Percentiles rank a stretch among this genome's conserved stretches.
Evolutionary conservation across 2,113 vertebrate genomes (phyloP).

Genomic region (Dasypus novemcinctus): DNA sequence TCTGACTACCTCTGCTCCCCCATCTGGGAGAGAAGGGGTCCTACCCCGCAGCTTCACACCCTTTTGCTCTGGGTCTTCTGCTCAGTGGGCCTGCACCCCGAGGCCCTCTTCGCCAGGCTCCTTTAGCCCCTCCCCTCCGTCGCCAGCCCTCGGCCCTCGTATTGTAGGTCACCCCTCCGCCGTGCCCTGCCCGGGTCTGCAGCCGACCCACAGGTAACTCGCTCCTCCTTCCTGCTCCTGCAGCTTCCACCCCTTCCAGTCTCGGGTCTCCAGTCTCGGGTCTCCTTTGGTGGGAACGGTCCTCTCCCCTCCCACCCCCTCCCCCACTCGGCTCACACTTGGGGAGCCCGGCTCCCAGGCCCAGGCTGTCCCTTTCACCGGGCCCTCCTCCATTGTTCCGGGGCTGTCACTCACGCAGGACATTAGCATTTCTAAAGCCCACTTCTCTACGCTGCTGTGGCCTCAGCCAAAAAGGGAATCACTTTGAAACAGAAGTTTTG

Average conservation of each 20-base stretch:
- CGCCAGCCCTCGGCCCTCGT: too few species aligned
- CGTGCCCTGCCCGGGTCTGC: background rate
- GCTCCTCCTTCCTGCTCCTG: background rate
- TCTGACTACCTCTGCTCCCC: background rate
- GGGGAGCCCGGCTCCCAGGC: conserved; percentile 45
- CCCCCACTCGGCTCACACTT: conserved; percentile 44
- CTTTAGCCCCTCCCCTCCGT: background rate
- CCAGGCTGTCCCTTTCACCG: conserved; percentile 39
- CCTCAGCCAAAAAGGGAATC: conserved; percentile 14
- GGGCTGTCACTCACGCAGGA: conserved; percentile 43
- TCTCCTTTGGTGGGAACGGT: background rate
- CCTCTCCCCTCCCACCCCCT: background rate
- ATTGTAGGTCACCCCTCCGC: background rate
- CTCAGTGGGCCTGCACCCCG: background rate
- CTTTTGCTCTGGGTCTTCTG: background rate
- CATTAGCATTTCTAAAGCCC: conserved; percentile 76
- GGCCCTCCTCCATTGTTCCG: conserved; percentile 47
- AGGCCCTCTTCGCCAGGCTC: background rate
- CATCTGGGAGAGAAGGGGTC: background rate
- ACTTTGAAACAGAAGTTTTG: conserved; percentile 57
- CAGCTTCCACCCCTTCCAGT: background rate
- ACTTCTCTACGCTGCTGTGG: background rate
- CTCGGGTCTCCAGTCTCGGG: background rate
- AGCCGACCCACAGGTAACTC: too few species aligned
- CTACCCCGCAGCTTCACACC: background rate